Conservation (phyloP, 2,888 invertebrate species). For the Agrilus mali region DNA sequence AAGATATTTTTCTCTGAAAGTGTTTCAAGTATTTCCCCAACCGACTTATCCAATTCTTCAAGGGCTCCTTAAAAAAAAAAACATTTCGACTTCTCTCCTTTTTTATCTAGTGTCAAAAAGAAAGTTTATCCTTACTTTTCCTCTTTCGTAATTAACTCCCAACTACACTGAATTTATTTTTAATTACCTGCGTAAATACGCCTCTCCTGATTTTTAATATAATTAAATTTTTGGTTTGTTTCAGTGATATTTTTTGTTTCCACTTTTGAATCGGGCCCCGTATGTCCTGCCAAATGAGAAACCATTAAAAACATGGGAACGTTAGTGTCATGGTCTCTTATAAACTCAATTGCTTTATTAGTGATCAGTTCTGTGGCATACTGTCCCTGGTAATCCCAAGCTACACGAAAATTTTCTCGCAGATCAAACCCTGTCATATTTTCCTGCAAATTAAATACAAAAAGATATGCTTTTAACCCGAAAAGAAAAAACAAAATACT, state of each 20-base stretch:
- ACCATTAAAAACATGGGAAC: conserved; percentile 66
- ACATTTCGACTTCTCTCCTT: not conserved
- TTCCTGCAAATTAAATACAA: not conserved
- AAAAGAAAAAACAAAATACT: not conserved
- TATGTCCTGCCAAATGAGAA: conserved; percentile 66
- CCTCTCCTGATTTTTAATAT: conserved; percentile 52
- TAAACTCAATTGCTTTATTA: conserved; percentile 48
- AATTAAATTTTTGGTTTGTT: conserved; percentile 48
- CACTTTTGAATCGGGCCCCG: conserved; percentile 50
- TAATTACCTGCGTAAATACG: conserved; percentile 56
- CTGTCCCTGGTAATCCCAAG: conserved; percentile 40
- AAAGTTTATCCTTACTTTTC: too few relatives aligned
- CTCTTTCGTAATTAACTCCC: too few relatives aligned
- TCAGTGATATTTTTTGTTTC: conserved; percentile 51
- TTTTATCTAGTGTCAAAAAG: conserved; percentile 2
- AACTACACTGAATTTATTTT: too few relatives aligned
- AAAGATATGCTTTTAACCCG: not conserved
- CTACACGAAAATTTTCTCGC: conserved; percentile 29
- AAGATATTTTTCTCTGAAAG: conserved; percentile 55
- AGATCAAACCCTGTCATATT: conserved; percentile 31
- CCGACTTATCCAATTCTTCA: conserved; percentile 69
- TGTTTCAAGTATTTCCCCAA: conserved; percentile 62
- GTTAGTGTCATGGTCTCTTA: conserved; percentile 41
- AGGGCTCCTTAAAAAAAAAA: conserved; percentile 60
- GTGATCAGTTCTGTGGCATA: conserved; percentile 64